Evolutionary conservation across 23 tunicate species (phyloP), one percentile per base, ranked within the genome.

Genomic region (Aplidium turbinatum): DNA sequence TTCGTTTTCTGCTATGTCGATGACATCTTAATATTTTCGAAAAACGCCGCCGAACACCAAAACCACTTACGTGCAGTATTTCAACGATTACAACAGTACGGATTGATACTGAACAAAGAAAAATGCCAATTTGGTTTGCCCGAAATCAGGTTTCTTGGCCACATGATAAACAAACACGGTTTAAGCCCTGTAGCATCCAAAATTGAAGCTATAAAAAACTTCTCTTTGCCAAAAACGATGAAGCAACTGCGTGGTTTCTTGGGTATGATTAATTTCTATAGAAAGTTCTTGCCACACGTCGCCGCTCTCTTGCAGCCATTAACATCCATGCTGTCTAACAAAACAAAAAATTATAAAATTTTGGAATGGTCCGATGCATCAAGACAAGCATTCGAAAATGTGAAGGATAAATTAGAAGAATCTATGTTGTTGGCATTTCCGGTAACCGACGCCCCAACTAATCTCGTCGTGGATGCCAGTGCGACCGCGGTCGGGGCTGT

Each of bases 401-500:
- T 35, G 7, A 65, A 65, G 22, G 2, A 5, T 26, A 3, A 4
- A 4, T 7, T 60, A 27, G 19, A 26, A 6, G 50, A 36, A 5
- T 22, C 72, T 7, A 38, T 50, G 7, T 4, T 65, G 48, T 30
- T 65, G 22, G 48, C 72, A 35, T 65, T 36, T 26, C 72, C 72
- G 7, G 26, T 65, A 25, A 16, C 3, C 4, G 27, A 65, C 24
- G 72, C 72, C 21, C 28, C 13, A 60, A 60, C 68, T 5, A 20
- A 11, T 27, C 29, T 60, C n/a, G 29, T 60, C 31, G 68, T 60
- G 16, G 68, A 27, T 20, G 68, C 68, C 7, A 60, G 68, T 20
- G 36, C 29, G n/a, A 4, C 7, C n/a, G 68, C 20, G 13, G 29
- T 9, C n/a, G 73, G 73, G 7, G 73, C 73, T 13, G 51, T 22